Percentiles rank a stretch among this genome's conserved stretches.
These are phyloP conservation scores for Dynastes tityus DNA, from an alignment of 2,888 invertebrate species.

Conservation along the genomic window DNA sequence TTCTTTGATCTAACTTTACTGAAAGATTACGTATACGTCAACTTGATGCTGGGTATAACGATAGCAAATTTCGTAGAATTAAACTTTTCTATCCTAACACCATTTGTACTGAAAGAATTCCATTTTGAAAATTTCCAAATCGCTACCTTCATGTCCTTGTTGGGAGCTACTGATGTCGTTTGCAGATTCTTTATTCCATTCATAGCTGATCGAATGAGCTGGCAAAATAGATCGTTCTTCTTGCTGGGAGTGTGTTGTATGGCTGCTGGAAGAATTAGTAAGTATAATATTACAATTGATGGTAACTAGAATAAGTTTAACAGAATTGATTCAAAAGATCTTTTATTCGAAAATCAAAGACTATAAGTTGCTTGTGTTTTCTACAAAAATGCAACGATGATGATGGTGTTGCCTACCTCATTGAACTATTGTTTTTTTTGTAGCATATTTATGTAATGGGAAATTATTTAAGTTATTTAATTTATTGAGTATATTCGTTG, in stretches of 20 bases:
- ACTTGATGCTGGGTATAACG: constrained; percentile 81
- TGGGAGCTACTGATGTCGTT: constrained; percentile 78
- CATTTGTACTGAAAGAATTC: constrained; percentile 81
- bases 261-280: constrained; percentile 79
- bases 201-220: constrained; percentile 79
- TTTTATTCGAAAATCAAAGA: not conserved
- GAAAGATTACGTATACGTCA: constrained; percentile 80
- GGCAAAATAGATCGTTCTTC: constrained; percentile 82
- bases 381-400: too few relatives aligned
- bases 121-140: constrained; percentile 76
- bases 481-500: too few relatives aligned
- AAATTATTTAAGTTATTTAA: too few relatives aligned
- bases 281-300: constrained; percentile 57
- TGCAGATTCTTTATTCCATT: constrained; percentile 80
- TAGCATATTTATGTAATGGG: too few relatives aligned
- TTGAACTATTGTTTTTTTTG: too few relatives aligned
- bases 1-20: constrained; percentile 83
- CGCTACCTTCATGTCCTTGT: constrained; percentile 80
- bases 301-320: too few relatives aligned
- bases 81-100: constrained; percentile 82
- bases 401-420: too few relatives aligned
- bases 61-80: constrained; percentile 81
- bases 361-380: too few relatives aligned
- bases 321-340: not conserved
- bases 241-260: constrained; percentile 79